Percentiles rank a stretch among this genome's conserved stretches.
Conservation (phyloP, 2,113 vertebrate species). For the Octodon degus region DNA sequence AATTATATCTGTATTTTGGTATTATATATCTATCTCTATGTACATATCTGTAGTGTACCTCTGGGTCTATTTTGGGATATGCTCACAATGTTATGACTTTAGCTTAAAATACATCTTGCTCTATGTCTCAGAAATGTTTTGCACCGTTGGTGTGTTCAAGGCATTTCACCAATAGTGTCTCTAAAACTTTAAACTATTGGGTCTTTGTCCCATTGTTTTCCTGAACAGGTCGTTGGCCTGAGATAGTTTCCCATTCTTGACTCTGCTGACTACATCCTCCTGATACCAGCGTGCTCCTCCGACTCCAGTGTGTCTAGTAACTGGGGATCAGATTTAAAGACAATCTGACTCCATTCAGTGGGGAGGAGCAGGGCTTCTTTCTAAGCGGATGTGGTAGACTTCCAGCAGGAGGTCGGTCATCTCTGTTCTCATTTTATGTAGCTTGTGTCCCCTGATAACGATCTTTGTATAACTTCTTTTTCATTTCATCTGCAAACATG, state of each 20-base stretch:
- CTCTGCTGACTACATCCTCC: not conserved
- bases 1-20: not conserved
- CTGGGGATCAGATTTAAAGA: constrained; percentile 48
- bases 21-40: no score
- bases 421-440: not conserved
- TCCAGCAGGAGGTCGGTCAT: not conserved
- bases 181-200: not conserved
- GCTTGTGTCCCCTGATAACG: not conserved
- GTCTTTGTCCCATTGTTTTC: not conserved
- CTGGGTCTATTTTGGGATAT: not conserved
- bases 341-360: not conserved
- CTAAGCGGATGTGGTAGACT: not conserved
- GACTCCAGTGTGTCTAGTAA: constrained; percentile 19
- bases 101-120: not conserved
- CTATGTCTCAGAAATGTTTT: not conserved
- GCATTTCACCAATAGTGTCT: not conserved
- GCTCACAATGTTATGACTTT: not conserved
- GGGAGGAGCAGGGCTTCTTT: not conserved
- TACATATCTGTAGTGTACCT: no score
- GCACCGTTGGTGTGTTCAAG: not conserved
- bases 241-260: not conserved
- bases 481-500: constrained; percentile 2
- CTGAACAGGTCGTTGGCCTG: constrained; percentile 20
- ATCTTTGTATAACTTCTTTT: not conserved
- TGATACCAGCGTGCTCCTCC: not conserved